Conservation (phyloP, 2,797 vertebrate genomes). For the Phrynocephalus forsythii region DNA sequence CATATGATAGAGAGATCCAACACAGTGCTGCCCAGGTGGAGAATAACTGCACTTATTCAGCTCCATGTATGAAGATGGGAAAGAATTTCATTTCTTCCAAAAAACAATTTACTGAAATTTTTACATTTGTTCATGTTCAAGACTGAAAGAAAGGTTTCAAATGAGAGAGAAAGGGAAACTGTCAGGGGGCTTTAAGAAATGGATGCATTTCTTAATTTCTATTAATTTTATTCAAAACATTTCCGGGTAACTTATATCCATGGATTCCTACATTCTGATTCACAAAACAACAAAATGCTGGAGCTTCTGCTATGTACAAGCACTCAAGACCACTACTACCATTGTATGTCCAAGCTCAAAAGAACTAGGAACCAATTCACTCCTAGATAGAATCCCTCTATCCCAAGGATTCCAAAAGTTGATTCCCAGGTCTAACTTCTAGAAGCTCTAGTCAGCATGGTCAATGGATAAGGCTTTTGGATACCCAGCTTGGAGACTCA, state of each 20-base stretch:
- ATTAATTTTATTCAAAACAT: conserved; percentile 14
- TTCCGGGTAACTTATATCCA: neutral
- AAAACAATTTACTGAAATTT: neutral
- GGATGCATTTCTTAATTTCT: neutral
- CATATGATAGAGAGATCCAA: neutral
- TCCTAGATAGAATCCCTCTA: neutral
- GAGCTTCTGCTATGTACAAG: neutral
- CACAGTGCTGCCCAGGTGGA: neutral
- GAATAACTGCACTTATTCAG: neutral
- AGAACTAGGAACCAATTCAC: neutral
- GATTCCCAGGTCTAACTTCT: neutral
- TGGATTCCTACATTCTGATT: neutral
- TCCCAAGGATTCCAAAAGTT: neutral
- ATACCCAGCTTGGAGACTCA: no score
- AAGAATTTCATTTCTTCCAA: neutral
- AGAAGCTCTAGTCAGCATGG: neutral
- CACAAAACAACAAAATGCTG: neutral
- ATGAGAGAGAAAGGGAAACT: neutral
- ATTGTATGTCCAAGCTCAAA: neutral
- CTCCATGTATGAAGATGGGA: neutral
- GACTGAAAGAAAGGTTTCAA: neutral
- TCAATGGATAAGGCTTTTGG: neutral
- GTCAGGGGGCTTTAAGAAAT: neutral
- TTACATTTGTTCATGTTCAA: neutral
- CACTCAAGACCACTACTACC: no score